A percentile compares a stretch with the other conserved stretches of the same genome.
Conservation (phyloP, 2,888 invertebrate species). For the Zaprionus lineosus region DNA sequence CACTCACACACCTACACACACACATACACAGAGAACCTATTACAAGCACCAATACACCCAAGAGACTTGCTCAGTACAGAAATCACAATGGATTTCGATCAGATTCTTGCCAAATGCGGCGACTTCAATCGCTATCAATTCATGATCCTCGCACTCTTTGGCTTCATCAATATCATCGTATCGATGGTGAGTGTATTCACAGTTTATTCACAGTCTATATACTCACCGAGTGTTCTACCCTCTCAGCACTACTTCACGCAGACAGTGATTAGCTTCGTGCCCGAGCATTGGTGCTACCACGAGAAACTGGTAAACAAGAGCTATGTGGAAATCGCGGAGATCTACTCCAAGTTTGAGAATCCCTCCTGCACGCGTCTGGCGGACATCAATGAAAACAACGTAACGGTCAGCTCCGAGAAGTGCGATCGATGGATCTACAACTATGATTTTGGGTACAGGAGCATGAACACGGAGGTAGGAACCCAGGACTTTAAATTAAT, state of each 20-base stretch:
- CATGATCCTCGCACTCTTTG: slow-evolving; percentile 84
- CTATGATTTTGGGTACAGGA: slow-evolving; percentile 84
- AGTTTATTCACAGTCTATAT: too few relatives aligned
- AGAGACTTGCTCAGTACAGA: background rate
- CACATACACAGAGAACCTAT: too few relatives aligned
- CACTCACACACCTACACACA: background rate
- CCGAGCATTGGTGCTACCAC: slow-evolving; percentile 83
- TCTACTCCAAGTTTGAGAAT: slow-evolving; percentile 78
- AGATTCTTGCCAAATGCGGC: slow-evolving; percentile 84
- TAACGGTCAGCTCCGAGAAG: slow-evolving; percentile 75
- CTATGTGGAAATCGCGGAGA: slow-evolving; percentile 80
- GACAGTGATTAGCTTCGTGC: slow-evolving; percentile 85
- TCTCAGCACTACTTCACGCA: slow-evolving; percentile 85
- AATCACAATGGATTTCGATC: slow-evolving; percentile 84
- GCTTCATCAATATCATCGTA: slow-evolving; percentile 84
- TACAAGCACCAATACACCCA: slow-evolving; percentile 1
- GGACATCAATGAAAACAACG: slow-evolving; percentile 74
- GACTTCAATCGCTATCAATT: slow-evolving; percentile 85
- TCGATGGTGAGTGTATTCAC: slow-evolving; percentile 83
- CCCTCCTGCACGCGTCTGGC: slow-evolving; percentile 81
- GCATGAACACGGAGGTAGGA: slow-evolving; percentile 87
- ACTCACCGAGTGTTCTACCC: too few relatives aligned
- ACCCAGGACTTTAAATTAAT: too few relatives aligned
- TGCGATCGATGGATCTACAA: slow-evolving; percentile 85
- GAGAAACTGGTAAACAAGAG: slow-evolving; percentile 81